Percentiles rank a stretch among this genome's conserved stretches.
Evolutionary conservation across 1,140 invertebrate genomes (phyloP).

Genomic region (Macrotrachela quadricornifera): DNA sequence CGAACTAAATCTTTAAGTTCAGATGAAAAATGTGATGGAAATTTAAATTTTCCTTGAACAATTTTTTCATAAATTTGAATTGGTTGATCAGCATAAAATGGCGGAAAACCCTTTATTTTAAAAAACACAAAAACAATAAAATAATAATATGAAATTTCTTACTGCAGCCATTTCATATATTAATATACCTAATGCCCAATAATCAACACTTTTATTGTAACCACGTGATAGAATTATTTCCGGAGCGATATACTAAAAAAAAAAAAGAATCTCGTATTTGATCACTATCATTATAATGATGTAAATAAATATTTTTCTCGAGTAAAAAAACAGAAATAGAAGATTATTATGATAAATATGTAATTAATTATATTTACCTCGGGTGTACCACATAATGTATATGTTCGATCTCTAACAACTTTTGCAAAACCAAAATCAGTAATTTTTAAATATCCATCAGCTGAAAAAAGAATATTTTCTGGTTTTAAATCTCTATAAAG

Average conservation of each 20-base stretch:
- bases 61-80: conserved; percentile 60
- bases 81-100: conserved; percentile 30
- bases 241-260: not conserved
- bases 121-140: conserved; percentile 33
- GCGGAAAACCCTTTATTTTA: conserved; percentile 32
- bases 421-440: conserved; percentile 99
- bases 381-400: conserved; percentile 88
- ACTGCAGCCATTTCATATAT: conserved; percentile 71
- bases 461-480: conserved; percentile 10
- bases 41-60: conserved; percentile 31
- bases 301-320: too few species aligned
- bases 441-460: conserved; percentile 9
- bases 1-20: too few species aligned
- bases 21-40: not conserved
- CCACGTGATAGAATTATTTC: conserved; percentile 90
- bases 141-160: conserved; percentile 43
- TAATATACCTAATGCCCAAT: conserved; percentile 85
- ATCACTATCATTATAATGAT: too few species aligned
- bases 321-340: too few species aligned
- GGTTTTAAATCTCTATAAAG: conserved; percentile 11
- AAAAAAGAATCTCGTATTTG: too few species aligned
- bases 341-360: too few species aligned
- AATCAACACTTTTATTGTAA: conserved; percentile 87
- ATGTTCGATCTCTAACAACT: conserved; percentile 90
- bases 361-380: not conserved